These are phyloP conservation scores for Gymnorhina tibicen DNA, from an alignment of 2,113 vertebrate genomes.

Conservation along the genomic window DNA sequence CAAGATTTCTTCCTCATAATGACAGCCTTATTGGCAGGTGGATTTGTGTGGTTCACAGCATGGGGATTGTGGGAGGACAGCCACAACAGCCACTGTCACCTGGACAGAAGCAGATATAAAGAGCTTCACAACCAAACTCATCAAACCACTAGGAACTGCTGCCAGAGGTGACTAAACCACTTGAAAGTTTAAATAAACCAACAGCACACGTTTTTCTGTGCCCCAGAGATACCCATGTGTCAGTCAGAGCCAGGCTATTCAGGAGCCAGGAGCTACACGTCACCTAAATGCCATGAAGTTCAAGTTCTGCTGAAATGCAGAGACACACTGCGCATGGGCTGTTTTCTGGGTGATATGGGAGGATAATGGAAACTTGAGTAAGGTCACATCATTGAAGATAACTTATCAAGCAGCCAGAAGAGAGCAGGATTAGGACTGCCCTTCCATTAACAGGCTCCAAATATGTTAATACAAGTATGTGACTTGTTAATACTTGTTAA, in stretches of 20 bases:
- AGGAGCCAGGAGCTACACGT: neutral
- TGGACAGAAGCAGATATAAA: neutral
- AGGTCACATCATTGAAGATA: neutral
- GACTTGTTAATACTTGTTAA: neutral
- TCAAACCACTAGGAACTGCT: neutral
- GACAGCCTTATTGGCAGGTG: neutral
- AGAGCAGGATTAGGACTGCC: neutral
- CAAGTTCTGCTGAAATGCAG: neutral
- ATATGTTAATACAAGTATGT: neutral
- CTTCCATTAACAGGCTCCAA: neutral
- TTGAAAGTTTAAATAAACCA: neutral
- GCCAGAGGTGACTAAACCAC: neutral
- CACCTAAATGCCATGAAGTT: neutral
- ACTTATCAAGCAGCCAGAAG: neutral
- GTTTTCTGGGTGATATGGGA: neutral
- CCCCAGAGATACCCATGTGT: neutral
- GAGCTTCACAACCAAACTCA: neutral
- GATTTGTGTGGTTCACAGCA: accelerated
- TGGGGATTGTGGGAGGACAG: accelerated
- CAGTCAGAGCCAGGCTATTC: neutral
- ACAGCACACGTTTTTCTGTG: neutral
- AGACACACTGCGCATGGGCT: accelerated
- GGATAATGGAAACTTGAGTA: neutral
- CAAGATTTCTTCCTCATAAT: neutral
- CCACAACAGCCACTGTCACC: neutral